Conservation (phyloP, 2,797 vertebrate species). For the Triplophysa bombifrons region DNA sequence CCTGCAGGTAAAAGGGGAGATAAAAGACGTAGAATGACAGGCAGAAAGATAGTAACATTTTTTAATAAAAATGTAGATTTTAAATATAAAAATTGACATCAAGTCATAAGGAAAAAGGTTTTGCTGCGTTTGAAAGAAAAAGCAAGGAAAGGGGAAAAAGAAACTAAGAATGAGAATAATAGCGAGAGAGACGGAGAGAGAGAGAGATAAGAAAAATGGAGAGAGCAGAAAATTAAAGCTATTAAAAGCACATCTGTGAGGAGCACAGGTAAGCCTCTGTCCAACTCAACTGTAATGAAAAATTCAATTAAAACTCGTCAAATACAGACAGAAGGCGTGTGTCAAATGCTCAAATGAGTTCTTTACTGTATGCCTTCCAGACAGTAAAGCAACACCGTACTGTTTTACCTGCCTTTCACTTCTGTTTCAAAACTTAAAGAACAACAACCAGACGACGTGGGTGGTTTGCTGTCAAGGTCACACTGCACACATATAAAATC, state of each 20-base stretch:
- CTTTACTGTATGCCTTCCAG: constrained; percentile 18
- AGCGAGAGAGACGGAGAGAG: neutral
- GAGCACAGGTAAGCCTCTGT: constrained; percentile 41
- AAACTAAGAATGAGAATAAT: neutral
- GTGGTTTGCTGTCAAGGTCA: constrained; percentile 10
- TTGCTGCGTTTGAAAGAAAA: neutral
- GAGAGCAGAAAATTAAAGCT: neutral
- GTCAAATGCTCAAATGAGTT: constrained; percentile 23
- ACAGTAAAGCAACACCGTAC: neutral
- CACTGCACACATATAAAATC: neutral
- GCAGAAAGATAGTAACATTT: neutral
- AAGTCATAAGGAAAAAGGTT: neutral
- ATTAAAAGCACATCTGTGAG: constrained; percentile 43
- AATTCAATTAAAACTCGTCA: constrained; percentile 36
- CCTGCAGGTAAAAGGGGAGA: neutral
- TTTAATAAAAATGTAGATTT: no score
- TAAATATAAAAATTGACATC: no score
- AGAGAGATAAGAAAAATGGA: neutral
- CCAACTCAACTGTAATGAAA: constrained; percentile 34
- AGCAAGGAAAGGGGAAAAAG: neutral
- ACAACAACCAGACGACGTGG: neutral
- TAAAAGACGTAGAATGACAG: neutral
- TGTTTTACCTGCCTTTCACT: constrained; percentile 7
- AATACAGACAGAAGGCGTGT: constrained; percentile 42
- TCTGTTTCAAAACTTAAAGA: neutral